Evolutionary conservation across 2,797 vertebrate species (phyloP).

Genomic region (Lacerta agilis): DNA sequence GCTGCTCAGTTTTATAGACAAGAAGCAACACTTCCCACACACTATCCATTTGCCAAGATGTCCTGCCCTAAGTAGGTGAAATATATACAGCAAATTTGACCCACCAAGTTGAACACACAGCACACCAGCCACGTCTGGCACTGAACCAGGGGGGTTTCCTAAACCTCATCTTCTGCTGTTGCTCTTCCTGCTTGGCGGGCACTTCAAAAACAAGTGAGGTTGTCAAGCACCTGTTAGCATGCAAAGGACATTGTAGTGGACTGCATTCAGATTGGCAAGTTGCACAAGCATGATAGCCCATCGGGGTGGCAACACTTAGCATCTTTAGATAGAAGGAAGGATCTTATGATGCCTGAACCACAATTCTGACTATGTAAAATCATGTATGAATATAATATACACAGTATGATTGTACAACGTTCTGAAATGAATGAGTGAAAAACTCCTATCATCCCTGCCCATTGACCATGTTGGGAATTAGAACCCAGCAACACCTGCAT

Average conservation of each 20-base stretch:
- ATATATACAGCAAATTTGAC: background rate
- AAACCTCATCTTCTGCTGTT: background rate
- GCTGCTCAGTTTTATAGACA: background rate
- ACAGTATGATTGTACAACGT: too few relatives aligned
- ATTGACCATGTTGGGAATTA: too few relatives aligned
- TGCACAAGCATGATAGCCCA: background rate
- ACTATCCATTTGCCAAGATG: conserved; percentile 28
- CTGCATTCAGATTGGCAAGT: background rate
- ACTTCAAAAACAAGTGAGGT: background rate
- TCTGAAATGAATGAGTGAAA: too few relatives aligned
- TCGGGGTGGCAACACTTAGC: background rate
- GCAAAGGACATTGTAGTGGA: too few relatives aligned
- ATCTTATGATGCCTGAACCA: background rate
- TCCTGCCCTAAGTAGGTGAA: conserved; percentile 7
- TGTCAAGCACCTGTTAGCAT: background rate
- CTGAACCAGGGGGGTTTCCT: background rate
- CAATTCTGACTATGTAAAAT: background rate
- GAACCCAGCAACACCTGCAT: too few relatives aligned
- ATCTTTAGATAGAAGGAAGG: background rate
- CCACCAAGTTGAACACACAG: background rate
- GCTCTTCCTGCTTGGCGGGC: too few relatives aligned
- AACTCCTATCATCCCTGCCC: too few relatives aligned
- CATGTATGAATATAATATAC: too few relatives aligned
- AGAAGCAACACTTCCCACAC: conserved; percentile 20
- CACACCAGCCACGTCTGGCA: background rate